Conservation (phyloP, 2,797 vertebrate genomes). For the Microctenopoma stevenorrisi region DNA sequence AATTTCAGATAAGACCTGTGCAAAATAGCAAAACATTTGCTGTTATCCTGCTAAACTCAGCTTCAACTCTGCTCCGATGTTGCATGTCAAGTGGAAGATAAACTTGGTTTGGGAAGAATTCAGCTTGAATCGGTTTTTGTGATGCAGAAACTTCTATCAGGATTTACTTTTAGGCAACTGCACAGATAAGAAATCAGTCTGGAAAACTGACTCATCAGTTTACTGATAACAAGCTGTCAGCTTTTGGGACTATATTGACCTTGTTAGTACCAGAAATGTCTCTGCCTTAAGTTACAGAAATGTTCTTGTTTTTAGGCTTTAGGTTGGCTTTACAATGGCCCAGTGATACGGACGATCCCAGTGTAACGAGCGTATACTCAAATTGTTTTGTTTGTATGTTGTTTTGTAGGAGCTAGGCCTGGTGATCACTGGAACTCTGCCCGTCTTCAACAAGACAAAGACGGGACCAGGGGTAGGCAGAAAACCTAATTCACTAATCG, state of each 20-base stretch:
- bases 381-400: constrained; percentile 29
- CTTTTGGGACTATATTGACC: constrained; percentile 33
- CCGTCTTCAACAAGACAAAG: constrained; percentile 94
- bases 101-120: constrained; percentile 1
- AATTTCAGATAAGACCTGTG: constrained; percentile 29
- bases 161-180: constrained; percentile 28
- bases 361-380: neutral
- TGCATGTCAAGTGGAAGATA: constrained; percentile 31
- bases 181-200: constrained; percentile 53
- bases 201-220: constrained; percentile 43
- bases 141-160: constrained; percentile 18
- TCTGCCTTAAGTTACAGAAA: constrained; percentile 43
- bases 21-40: constrained; percentile 11
- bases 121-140: constrained; percentile 12
- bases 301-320: neutral
- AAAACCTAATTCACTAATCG: neutral
- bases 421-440: constrained; percentile 97
- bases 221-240: constrained; percentile 55
- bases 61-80: constrained; percentile 28
- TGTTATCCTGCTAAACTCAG: constrained; percentile 27
- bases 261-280: constrained; percentile 25
- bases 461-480: constrained; percentile 75
- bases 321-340: neutral
- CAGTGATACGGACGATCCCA: neutral
- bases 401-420: constrained; percentile 90